Evolutionary conservation across 2,797 vertebrate genomes (phyloP).

Genomic region (Syngnathus rostellatus): DNA sequence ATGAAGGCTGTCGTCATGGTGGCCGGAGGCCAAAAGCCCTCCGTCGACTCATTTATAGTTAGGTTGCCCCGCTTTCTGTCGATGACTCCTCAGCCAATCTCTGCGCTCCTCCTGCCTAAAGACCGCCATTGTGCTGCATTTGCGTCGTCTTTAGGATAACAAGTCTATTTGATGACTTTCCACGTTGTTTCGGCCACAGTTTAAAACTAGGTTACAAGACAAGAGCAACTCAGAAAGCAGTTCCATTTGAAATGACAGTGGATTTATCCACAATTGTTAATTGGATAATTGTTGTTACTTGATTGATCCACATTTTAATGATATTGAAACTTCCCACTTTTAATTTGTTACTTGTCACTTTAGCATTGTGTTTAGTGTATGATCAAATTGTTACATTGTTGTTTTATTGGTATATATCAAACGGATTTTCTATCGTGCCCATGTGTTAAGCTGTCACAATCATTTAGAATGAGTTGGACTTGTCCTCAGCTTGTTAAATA

Average conservation of each 20-base stretch:
- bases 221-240: too few relatives aligned
- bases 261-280: too few relatives aligned
- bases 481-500: neutral
- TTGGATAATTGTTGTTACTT: too few relatives aligned
- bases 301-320: too few relatives aligned
- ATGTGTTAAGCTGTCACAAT: neutral
- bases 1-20: neutral
- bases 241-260: too few relatives aligned
- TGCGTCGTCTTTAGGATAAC: neutral
- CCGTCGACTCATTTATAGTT: neutral
- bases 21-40: neutral
- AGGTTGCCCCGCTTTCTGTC: neutral
- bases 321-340: too few relatives aligned
- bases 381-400: neutral
- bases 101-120: neutral
- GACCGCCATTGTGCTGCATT: neutral
- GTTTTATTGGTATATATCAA: neutral
- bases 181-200: neutral
- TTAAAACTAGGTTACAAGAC: neutral
- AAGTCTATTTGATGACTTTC: neutral
- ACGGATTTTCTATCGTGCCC: neutral
- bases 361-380: neutral
- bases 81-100: neutral
- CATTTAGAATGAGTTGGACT: neutral
- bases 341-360: neutral